Percentiles rank a stretch among this genome's conserved stretches.
Evolutionary conservation across 1,140 invertebrate species (phyloP).

Genomic region (Mylabris phalerata): DNA sequence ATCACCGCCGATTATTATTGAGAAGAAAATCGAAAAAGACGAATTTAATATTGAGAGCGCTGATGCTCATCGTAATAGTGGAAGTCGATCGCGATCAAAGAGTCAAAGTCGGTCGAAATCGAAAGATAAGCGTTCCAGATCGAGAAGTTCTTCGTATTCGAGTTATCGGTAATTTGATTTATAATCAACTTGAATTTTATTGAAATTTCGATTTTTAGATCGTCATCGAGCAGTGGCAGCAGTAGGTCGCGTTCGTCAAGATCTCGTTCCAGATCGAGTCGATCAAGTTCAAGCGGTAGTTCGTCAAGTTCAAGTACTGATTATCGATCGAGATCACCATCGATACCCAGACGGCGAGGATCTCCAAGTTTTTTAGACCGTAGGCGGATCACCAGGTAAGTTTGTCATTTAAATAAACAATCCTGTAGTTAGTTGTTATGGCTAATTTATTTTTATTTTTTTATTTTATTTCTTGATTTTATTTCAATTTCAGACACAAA

Average conservation of each 20-base stretch:
- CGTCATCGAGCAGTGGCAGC: conserved; percentile 41
- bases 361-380: conserved; percentile 87
- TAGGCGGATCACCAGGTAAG: conserved; percentile 83
- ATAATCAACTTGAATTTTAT: neutral
- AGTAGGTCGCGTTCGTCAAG: conserved; percentile 34
- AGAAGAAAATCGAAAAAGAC: conserved; percentile 24
- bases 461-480: conserved; percentile 42
- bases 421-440: neutral
- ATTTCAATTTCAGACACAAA: conserved; percentile 43
- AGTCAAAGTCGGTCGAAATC: conserved; percentile 14
- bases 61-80: conserved; percentile 14
- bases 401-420: neutral
- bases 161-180: conserved; percentile 31
- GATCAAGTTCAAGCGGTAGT: conserved; percentile 46
- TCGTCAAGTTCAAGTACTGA: conserved; percentile 37
- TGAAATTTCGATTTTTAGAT: conserved; percentile 23
- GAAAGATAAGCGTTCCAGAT: conserved; percentile 24
- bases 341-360: conserved; percentile 78
- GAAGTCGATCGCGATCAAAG: conserved; percentile 26
- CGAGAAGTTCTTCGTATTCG: conserved; percentile 43
- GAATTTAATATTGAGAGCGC: conserved; percentile 19
- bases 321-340: conserved; percentile 67
- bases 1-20: neutral
- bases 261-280: conserved; percentile 44
- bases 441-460: conserved; percentile 21